Conservation (phyloP, 2,888 invertebrate genomes). For the Lagria hirta region DNA sequence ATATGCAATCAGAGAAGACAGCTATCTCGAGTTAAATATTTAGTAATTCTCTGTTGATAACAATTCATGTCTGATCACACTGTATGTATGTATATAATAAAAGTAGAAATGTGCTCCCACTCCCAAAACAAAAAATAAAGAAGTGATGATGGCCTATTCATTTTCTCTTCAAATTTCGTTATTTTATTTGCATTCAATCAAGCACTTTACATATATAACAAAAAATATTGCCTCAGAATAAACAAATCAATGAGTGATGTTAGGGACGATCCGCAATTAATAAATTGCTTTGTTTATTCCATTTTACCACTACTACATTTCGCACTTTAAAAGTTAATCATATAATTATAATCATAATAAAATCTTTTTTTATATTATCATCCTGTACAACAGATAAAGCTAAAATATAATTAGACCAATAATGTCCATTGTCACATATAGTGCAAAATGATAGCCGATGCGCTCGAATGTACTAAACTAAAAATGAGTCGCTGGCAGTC, state of each 20-base stretch:
- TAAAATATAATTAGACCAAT: constrained; percentile 50
- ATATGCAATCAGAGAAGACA: no score
- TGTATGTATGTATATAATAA: constrained; percentile 35
- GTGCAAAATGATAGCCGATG: constrained; percentile 49
- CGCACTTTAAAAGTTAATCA: constrained; percentile 49
- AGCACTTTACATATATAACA: constrained; percentile 41
- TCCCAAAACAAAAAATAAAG: constrained; percentile 33
- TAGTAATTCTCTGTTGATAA: no score
- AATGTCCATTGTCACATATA: constrained; percentile 49
- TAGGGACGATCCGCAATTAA: constrained; percentile 25
- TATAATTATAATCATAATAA: constrained; percentile 37
- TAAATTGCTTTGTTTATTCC: constrained; percentile 37
- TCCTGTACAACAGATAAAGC: constrained; percentile 55
- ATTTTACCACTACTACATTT: constrained; percentile 44
- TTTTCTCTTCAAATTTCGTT: constrained; percentile 17
- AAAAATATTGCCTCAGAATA: constrained; percentile 41
- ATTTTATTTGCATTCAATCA: constrained; percentile 27
- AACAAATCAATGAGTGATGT: constrained; percentile 41
- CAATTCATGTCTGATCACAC: no score
- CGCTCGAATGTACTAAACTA: constrained; percentile 42
- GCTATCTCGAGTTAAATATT: no score
- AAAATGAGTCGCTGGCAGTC: constrained; percentile 52
- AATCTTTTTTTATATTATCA: constrained; percentile 48
- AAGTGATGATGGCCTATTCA: constrained; percentile 26
- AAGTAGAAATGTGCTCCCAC: constrained; percentile 39